A percentile compares a stretch with the other conserved stretches of the same genome.
These are phyloP conservation scores for Nothocercus julius DNA, from an alignment of 2,113 vertebrate species.

Conservation along the genomic window DNA sequence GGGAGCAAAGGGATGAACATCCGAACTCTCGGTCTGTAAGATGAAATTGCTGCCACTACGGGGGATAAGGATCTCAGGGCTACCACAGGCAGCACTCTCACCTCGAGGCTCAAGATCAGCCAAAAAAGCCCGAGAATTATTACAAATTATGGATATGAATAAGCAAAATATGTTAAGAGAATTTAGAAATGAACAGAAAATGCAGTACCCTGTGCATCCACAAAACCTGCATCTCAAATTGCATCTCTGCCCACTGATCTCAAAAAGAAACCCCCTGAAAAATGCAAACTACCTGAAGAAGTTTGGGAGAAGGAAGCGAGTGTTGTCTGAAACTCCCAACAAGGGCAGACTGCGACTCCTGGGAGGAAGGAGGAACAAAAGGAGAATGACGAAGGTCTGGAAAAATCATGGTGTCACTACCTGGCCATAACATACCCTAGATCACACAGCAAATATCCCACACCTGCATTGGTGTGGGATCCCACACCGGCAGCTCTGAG, in stretches of 20 bases:
- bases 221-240: neutral
- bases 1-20: neutral
- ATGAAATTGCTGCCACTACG: neutral
- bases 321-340: neutral
- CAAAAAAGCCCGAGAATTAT: neutral
- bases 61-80: neutral
- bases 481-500: too few species aligned
- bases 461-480: too few species aligned
- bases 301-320: neutral
- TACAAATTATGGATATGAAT: neutral
- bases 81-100: neutral
- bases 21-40: too few species aligned
- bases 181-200: neutral
- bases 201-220: rapidly evolving
- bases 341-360: neutral
- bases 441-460: too few species aligned
- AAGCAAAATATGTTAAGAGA: neutral
- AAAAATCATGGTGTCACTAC: too few species aligned
- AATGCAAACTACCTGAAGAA: neutral
- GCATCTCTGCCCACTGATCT: neutral
- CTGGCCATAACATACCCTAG: too few species aligned
- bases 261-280: too few species aligned
- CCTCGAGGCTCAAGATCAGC: neutral
- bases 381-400: neutral
- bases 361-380: neutral